Evolutionary conservation across 2,888 invertebrate species (phyloP).

Genomic region (Thymelicus lineola): DNA sequence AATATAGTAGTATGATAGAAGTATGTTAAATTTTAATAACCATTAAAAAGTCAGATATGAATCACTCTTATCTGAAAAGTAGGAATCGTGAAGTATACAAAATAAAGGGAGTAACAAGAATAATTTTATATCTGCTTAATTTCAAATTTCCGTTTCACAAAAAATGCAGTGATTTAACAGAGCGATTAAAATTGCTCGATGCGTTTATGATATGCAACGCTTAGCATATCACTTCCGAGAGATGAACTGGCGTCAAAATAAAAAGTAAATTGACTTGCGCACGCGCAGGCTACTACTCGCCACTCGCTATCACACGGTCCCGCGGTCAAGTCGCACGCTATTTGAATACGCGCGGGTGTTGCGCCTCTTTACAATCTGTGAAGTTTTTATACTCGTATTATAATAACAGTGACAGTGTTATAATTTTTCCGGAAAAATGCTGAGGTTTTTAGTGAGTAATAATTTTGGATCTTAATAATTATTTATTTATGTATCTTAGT

Average conservation of each 20-base stretch:
- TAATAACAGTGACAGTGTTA: slow-evolving; percentile 40
- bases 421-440: slow-evolving; percentile 35
- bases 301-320: slow-evolving; percentile 54
- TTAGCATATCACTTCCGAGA: slow-evolving; percentile 27
- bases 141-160: slow-evolving; percentile 13
- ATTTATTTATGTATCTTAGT: not conserved
- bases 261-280: slow-evolving; percentile 27
- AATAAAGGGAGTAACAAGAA: not conserved
- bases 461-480: slow-evolving; percentile 8
- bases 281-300: slow-evolving; percentile 41
- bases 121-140: not conserved
- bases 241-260: slow-evolving; percentile 23
- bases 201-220: slow-evolving; percentile 16
- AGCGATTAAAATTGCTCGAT: slow-evolving; percentile 12
- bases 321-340: slow-evolving; percentile 51
- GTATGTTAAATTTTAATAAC: too few relatives aligned
- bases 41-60: too few relatives aligned
- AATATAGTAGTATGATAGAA: too few relatives aligned
- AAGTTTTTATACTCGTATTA: slow-evolving; percentile 27
- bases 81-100: not conserved
- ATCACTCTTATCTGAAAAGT: too few relatives aligned
- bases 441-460: slow-evolving; percentile 40
- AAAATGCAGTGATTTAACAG: not conserved
- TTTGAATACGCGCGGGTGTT: slow-evolving; percentile 42
- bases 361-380: slow-evolving; percentile 24